Base-by-base conservation (phyloP, 2,888 invertebrate genomes). In the Nomada lathburiana region DNA sequence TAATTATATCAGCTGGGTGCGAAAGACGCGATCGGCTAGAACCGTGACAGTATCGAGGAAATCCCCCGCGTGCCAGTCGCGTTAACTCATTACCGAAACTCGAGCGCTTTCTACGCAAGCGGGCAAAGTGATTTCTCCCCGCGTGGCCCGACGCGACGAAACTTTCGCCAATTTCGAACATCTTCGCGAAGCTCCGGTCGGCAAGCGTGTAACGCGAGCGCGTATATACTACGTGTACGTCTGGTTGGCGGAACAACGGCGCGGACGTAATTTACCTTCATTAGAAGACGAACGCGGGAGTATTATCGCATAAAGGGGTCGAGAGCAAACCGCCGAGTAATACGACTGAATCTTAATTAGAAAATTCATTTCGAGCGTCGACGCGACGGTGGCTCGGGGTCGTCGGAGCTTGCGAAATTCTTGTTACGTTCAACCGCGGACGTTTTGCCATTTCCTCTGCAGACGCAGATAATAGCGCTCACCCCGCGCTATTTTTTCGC, bases 271-370 rank as follows among this genome's bases (percentile, higher is more conserved):
- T 88, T 86, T 77, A 80, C 78, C 76, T 78, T 74, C 80, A 62
- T 85, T 84, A 82, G 82, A 80, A 86, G 82, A 86, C 60, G 76
- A 65, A 65, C 86, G 76, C 20, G 42, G 65, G 70, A 82, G 75
- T 78, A 89, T 89, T 86, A 89, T 88, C 84, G 86, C 85, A 70
- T 81, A 86, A 88, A 87, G 74, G 80, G 69, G 72, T 63, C 73
- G 73, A 60, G 82, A 68, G 80, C 79, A 80, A 82, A 86, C 83
- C 86, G 76, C 80, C 83, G 82, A 60, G 78, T 76, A 82, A 84
- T 68, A 82, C 79, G 78, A 85, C 86, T 80, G 88, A 88, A 89
- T 89, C 89, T 89, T 90, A 90, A 90, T 89, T 89, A 87, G 88
- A 90, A 90, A 90, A 89, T 89, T 89, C 89, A 89, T 88, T 89